Evolutionary conservation across 2,797 vertebrate species (phyloP).

Genomic region (Cichlasoma orientale): DNA sequence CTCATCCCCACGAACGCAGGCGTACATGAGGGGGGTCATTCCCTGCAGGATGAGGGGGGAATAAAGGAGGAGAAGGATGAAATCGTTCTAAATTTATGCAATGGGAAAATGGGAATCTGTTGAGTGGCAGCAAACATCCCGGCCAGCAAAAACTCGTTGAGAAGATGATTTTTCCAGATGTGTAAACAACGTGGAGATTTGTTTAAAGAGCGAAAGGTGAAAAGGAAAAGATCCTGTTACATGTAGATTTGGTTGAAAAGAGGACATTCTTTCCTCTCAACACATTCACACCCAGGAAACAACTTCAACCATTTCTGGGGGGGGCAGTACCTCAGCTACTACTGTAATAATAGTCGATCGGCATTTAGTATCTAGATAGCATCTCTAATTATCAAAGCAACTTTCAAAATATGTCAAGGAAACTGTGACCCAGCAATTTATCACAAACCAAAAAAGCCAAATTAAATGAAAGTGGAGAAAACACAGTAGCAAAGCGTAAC

Average conservation of each 20-base stretch:
- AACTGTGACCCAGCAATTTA: too few species aligned
- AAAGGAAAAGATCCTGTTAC: neutral
- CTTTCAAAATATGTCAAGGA: too few species aligned
- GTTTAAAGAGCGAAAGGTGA: neutral
- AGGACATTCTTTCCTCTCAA: neutral
- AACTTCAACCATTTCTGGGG: neutral
- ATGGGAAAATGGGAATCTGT: neutral
- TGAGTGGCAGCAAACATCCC: neutral
- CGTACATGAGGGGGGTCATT: conserved; percentile 98
- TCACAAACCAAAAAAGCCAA: neutral
- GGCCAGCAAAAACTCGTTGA: neutral
- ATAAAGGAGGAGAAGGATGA: neutral
- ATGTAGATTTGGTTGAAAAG: neutral
- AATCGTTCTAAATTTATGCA: neutral
- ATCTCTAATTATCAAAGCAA: neutral
- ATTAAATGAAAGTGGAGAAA: neutral
- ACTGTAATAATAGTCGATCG: neutral
- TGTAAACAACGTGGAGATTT: neutral
- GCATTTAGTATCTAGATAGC: neutral
- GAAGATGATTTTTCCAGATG: neutral
- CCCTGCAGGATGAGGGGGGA: conserved; percentile 53
- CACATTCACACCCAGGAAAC: neutral
- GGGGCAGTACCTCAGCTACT: neutral
- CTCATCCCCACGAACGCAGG: conserved; percentile 96
- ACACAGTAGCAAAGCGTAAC: neutral